Evolutionary conservation across 92 coral and sea anemone species (phyloP).

Genomic region (Nematostella vectensis): DNA sequence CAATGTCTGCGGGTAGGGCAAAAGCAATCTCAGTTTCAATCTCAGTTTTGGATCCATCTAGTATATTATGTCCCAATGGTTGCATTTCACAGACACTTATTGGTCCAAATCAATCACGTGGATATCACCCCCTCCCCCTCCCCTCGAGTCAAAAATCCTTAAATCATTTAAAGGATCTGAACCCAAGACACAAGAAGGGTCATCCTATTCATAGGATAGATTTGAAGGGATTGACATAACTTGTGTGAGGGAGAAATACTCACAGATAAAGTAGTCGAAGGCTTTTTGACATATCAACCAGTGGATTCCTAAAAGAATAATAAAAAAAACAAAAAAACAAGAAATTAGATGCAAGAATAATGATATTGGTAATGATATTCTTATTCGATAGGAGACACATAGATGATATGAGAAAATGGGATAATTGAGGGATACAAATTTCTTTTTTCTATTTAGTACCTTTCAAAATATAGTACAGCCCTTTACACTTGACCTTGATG

Average conservation of each 20-base stretch:
- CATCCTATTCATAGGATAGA: too few species aligned
- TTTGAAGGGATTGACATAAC: too few species aligned
- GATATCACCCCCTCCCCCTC: too few species aligned
- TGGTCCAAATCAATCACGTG: not conserved
- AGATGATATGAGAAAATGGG: too few species aligned
- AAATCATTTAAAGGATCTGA: too few species aligned
- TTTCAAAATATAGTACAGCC: constrained; percentile 45
- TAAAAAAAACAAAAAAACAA: not conserved
- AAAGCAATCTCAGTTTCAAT: not conserved
- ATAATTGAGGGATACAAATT: too few species aligned
- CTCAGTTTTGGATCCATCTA: not conserved
- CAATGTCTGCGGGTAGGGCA: constrained; percentile 33
- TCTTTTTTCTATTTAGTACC: constrained; percentile 32
- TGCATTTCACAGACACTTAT: not conserved
- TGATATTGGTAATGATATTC: too few species aligned
- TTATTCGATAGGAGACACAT: too few species aligned
- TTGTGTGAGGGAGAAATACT: constrained; percentile 16
- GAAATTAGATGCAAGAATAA: too few species aligned
- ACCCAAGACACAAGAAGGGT: too few species aligned
- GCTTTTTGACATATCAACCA: constrained; percentile 64
- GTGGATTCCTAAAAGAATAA: constrained; percentile 37
- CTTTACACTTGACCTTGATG: constrained; percentile 17
- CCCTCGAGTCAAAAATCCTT: too few species aligned
- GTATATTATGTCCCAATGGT: not conserved
- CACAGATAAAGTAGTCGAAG: constrained; percentile 59